Evolutionary conservation across 2,797 vertebrate species (phyloP).

Genomic region (Emydoidea blandingii): DNA sequence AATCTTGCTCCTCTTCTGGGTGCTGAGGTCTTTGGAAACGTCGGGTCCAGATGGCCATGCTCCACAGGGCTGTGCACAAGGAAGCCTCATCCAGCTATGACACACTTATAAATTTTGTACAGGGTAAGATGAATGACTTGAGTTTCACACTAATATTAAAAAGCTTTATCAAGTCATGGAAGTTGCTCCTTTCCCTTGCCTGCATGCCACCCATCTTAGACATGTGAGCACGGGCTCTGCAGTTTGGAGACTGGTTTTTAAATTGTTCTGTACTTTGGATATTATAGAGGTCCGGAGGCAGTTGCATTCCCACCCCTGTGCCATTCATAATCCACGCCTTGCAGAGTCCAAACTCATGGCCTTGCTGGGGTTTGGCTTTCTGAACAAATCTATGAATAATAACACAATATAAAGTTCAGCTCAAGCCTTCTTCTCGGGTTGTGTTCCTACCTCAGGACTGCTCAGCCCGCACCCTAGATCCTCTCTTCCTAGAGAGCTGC

Average conservation of each 20-base stretch:
- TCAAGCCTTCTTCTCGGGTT: background rate
- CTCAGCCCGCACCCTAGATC: background rate
- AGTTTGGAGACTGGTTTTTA: slow-evolving; percentile 14
- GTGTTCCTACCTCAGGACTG: background rate
- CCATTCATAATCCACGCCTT: background rate
- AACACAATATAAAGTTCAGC: background rate
- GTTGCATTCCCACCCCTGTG: background rate
- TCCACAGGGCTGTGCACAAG: background rate
- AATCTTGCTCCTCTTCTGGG: background rate
- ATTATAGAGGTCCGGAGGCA: background rate
- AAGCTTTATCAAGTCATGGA: slow-evolving; percentile 3
- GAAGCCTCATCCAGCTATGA: background rate
- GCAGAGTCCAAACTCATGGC: background rate
- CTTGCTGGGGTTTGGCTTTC: background rate
- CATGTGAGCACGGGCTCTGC: background rate
- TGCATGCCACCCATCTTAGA: fast-evolving
- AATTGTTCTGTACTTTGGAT: slow-evolving; percentile 4
- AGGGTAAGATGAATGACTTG: slow-evolving; percentile 16
- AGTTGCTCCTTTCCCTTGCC: background rate
- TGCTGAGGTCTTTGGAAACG: background rate
- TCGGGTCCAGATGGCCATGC: background rate
- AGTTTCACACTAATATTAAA: slow-evolving; percentile 14
- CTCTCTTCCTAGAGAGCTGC: background rate
- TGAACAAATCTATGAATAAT: background rate
- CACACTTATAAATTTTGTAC: slow-evolving; percentile 6